Percentiles rank a stretch among this genome's conserved stretches.
phyloP scores from a whole-genome alignment of 2,888 invertebrate genomes.

The Galerucella calmariensis region DNA sequence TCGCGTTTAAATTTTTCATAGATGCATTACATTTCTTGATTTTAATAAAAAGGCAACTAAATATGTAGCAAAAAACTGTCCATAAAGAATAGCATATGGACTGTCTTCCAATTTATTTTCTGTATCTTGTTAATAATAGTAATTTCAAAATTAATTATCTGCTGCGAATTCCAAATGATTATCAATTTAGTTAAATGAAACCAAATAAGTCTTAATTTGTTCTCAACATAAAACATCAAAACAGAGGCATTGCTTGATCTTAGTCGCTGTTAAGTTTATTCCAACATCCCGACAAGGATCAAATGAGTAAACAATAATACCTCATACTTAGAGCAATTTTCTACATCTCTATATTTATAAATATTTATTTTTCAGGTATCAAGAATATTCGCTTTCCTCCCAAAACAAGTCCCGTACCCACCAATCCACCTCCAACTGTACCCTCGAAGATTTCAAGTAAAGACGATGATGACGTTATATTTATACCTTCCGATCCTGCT shows the following conservation, averaged over 20 bases:
- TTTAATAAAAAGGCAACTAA: not conserved
- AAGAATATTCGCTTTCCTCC: conserved; percentile 64
- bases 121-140: too few species aligned
- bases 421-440: conserved; percentile 21
- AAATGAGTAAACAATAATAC: too few species aligned
- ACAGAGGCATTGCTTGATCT: too few species aligned
- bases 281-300: too few species aligned
- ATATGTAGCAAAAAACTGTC: conserved; percentile 7
- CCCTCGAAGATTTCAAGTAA: not conserved
- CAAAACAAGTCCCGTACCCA: conserved; percentile 57
- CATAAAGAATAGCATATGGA: not conserved
- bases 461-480: conserved; percentile 68
- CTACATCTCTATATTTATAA: not conserved
- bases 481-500: conserved; percentile 52
- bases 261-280: too few species aligned
- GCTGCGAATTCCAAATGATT: too few species aligned
- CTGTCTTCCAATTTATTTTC: too few species aligned
- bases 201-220: too few species aligned
- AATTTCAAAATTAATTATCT: too few species aligned
- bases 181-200: too few species aligned
- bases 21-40: not conserved
- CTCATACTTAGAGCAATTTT: too few species aligned
- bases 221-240: too few species aligned
- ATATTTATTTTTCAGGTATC: conserved; percentile 51
- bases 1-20: not conserved